A percentile compares a stretch with the other conserved stretches of the same genome.
These are phyloP conservation scores for Thalassaphorura encarpata DNA, from an alignment of 1,140 invertebrate species.

Conservation along the genomic window DNA sequence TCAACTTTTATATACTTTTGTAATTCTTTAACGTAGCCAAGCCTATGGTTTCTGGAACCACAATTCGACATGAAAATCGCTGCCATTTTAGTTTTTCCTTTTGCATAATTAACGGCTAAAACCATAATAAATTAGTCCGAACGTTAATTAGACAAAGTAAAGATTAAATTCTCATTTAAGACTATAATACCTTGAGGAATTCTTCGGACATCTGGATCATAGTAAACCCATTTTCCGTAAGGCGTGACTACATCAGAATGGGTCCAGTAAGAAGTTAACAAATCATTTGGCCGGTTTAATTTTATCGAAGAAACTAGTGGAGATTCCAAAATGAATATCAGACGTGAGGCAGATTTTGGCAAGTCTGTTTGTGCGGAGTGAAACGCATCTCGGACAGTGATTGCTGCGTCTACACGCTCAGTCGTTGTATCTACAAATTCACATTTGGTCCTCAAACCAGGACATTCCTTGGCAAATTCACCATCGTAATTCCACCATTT, in stretches of 20 bases:
- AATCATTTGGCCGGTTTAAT: not conserved
- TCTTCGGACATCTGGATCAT: constrained; percentile 48
- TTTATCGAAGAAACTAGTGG: not conserved
- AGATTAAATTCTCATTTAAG: no score
- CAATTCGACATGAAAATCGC: not conserved
- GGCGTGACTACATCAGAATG: constrained; percentile 92
- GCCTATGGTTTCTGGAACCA: not conserved
- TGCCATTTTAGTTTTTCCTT: no score
- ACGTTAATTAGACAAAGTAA: no score
- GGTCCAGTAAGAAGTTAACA: constrained; percentile 30
- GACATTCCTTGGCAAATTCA: no score
- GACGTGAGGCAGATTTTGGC: not conserved
- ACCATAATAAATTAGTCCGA: no score
- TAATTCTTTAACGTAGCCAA: constrained; percentile 39
- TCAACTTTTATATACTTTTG: constrained; percentile 73
- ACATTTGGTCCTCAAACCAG: not conserved
- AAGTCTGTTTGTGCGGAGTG: not conserved
- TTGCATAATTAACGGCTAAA: no score
- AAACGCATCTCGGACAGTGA: not conserved
- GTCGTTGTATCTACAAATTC: not conserved
- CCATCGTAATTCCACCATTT: not conserved
- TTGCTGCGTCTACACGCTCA: not conserved
- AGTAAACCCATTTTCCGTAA: constrained; percentile 87
- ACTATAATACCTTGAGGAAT: no score
- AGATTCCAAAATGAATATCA: not conserved